A percentile compares a stretch with the other conserved stretches of the same genome.
Evolutionary conservation across 2,113 vertebrate genomes (phyloP).

Genomic region (Scophthalmus maximus): DNA sequence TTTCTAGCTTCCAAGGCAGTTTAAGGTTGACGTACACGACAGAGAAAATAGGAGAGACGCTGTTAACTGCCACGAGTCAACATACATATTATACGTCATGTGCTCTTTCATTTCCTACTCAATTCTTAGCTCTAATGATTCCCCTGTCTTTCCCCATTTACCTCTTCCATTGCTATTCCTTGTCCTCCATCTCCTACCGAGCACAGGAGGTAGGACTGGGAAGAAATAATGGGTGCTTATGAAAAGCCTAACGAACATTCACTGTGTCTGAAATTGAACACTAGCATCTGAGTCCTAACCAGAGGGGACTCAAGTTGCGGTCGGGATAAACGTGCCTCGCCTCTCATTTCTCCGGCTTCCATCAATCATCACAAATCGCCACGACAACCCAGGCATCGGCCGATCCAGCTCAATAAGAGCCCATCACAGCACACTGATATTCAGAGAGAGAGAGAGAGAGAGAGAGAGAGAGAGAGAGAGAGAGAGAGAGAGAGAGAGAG

Average conservation of each 20-base stretch:
- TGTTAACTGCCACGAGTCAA: not conserved
- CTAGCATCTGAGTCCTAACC: constrained; percentile 40
- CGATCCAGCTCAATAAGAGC: constrained; percentile 50
- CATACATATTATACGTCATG: not conserved
- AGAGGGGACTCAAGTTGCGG: constrained; percentile 40
- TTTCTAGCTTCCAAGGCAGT: not conserved
- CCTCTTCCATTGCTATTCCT: not conserved
- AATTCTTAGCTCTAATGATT: constrained; percentile 5
- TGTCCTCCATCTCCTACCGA: not conserved
- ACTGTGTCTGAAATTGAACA: constrained; percentile 65
- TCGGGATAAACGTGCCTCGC: constrained; percentile 52
- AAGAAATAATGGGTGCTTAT: constrained; percentile 48
- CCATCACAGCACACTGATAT: constrained; percentile 11
- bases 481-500: constrained; percentile 2
- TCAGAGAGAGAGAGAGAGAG: constrained; percentile 9
- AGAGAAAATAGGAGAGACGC: not conserved
- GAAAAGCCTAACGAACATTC: constrained; percentile 62
- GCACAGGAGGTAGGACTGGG: not conserved
- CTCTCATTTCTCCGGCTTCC: constrained; percentile 40
- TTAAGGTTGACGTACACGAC: not conserved
- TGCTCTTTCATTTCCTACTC: constrained; percentile 22
- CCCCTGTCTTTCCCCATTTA: constrained; percentile 12
- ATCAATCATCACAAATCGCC: constrained; percentile 59
- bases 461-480: not conserved
- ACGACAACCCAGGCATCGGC: constrained; percentile 22